A percentile compares a stretch with the other conserved stretches of the same genome.
Evolutionary conservation across 2,888 invertebrate genomes (phyloP).

Genomic region (Aquatica leii): DNA sequence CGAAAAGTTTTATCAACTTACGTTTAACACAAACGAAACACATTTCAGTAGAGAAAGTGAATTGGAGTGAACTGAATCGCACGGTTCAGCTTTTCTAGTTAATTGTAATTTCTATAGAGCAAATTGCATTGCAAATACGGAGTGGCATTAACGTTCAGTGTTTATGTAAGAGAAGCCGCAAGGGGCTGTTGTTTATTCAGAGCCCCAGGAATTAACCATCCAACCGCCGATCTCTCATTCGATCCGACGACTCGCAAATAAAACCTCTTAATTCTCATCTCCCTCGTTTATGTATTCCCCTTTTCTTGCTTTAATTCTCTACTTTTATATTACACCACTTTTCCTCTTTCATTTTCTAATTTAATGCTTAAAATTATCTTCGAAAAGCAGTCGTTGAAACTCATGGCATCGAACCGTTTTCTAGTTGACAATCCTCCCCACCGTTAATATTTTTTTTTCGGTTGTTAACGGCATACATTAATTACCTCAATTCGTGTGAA

Average conservation of each 20-base stretch:
- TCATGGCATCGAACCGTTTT: slow-evolving; percentile 1
- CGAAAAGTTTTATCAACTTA: slow-evolving; percentile 14
- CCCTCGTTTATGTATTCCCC: slow-evolving; percentile 27
- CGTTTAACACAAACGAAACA: slow-evolving; percentile 30
- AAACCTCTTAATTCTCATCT: slow-evolving; percentile 56
- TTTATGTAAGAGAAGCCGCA: slow-evolving; percentile 54
- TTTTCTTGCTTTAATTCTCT: slow-evolving; percentile 33
- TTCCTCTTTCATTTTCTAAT: slow-evolving; percentile 23
- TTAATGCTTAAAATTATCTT: slow-evolving; percentile 22
- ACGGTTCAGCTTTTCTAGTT: slow-evolving; percentile 54
- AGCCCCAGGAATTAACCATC: slow-evolving; percentile 58
- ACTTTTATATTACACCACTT: slow-evolving; percentile 34
- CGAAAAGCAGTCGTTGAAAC: slow-evolving; percentile 12
- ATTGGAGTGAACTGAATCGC: slow-evolving; percentile 51
- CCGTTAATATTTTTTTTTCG: not conserved
- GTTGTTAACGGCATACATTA: too few relatives aligned
- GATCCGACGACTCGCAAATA: slow-evolving; percentile 52
- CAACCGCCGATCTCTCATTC: slow-evolving; percentile 54
- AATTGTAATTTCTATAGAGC: slow-evolving; percentile 58
- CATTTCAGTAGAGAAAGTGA: slow-evolving; percentile 32
- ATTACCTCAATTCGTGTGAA: not conserved
- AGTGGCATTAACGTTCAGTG: slow-evolving; percentile 55
- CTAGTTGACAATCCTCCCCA: not conserved
- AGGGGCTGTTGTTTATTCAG: slow-evolving; percentile 56
- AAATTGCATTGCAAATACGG: slow-evolving; percentile 54